Evolutionary conservation across 2,888 invertebrate species (phyloP), one percentile per base, ranked within the genome.

Genomic region (Lasiommata megera): DNA sequence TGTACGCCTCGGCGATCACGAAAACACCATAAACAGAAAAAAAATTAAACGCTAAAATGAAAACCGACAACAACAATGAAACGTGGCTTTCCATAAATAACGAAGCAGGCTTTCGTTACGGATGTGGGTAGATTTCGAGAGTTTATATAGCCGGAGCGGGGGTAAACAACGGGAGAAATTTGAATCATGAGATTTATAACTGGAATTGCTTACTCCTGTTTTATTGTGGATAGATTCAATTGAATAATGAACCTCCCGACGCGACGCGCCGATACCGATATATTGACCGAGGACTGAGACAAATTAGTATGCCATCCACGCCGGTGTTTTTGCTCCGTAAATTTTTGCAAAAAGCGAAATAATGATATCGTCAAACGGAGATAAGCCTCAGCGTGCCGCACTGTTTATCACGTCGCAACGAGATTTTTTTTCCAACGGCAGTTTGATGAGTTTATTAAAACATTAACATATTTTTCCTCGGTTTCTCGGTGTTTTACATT

Each of bases 11-110:
- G 58, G 63, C 71, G 69, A 76, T 82, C 77, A 73, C 74, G 76
- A 80, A 79, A 81, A 81, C 76, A 81, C 72, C 80, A 80, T 79
- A 82, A 80, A 77, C 72, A 80, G 79, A 81, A 82, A 70, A 73
- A 82, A 87, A 84, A 83, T 78, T 84, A 80, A 84, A 80, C 80
- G 81, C 78, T 79, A 76, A 84, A 88, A 87, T 84, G 80, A 81
- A 85, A 84, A 82, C 79, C 78, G 77, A 84, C 86, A 86, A 81
- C 82, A 86, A 88, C 83, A 87, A 88, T 85, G 85, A 84, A 87
- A 84, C 83, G 80, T 80, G 77, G 84, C 79, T 84, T 80, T 80
- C 78, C 85, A 87, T 88, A 87, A 88, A 89, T 86, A 88, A 89
- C 84, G 72, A 74, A 84, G 82, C 82, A 84, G 80, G 83, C 84